phyloP scores from a whole-genome alignment of 2,888 invertebrate species.

The Andrena fulva region DNA sequence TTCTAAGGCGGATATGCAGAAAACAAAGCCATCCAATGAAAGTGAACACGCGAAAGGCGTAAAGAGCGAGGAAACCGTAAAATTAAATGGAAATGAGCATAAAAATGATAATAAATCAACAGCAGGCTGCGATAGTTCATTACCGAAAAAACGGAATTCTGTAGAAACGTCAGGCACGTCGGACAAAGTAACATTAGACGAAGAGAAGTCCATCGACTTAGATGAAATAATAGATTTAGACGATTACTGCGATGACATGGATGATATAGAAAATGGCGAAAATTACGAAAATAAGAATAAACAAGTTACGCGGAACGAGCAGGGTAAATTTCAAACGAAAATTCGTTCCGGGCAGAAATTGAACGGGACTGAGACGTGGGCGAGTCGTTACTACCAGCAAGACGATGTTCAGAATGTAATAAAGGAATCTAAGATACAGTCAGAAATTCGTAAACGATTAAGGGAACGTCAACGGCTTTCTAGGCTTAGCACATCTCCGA shows the following conservation, averaged over 20 bases:
- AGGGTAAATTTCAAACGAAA: slow-evolving; percentile 14
- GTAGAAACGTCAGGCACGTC: neutral
- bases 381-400: slow-evolving; percentile 82
- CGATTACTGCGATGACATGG: slow-evolving; percentile 83
- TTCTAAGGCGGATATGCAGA: neutral
- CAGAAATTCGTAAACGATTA: slow-evolving; percentile 83
- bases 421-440: slow-evolving; percentile 84
- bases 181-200: slow-evolving; percentile 49
- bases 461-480: slow-evolving; percentile 81
- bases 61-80: neutral
- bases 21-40: neutral
- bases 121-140: neutral
- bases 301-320: slow-evolving; percentile 29
- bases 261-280: slow-evolving; percentile 75
- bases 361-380: slow-evolving; percentile 81
- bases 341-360: slow-evolving; percentile 35
- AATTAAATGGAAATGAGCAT: neutral
- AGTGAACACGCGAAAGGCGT: neutral
- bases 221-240: slow-evolving; percentile 83
- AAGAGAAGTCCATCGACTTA: slow-evolving; percentile 76
- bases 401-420: slow-evolving; percentile 83
- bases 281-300: slow-evolving; percentile 49
- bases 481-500: slow-evolving; percentile 78
- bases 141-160: neutral
- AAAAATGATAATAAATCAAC: slow-evolving; percentile 10